phyloP scores from a whole-genome alignment of 2,888 invertebrate genomes.

The Cynaeus angustus region DNA sequence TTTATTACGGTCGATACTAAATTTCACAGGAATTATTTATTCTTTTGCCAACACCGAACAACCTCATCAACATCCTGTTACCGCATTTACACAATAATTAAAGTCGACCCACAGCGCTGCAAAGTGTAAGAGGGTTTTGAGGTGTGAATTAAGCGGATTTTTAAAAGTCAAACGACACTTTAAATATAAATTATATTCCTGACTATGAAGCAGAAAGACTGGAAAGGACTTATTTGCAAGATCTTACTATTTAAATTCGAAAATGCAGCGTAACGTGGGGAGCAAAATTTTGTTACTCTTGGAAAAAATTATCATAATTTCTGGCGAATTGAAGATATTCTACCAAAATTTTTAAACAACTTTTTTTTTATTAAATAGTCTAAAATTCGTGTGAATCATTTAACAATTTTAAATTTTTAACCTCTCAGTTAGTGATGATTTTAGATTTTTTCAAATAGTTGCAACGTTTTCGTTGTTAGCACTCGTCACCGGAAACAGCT shows the following conservation, averaged over 20 bases:
- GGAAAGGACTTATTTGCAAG: background rate
- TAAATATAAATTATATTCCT: slow-evolving; percentile 7
- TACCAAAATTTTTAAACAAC: too few species aligned
- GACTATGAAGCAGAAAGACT: background rate
- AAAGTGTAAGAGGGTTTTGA: slow-evolving; percentile 8
- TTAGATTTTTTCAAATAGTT: background rate
- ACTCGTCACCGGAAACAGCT: slow-evolving; percentile 27
- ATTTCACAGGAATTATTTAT: slow-evolving; percentile 41
- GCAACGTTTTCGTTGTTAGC: background rate
- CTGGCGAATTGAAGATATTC: too few species aligned
- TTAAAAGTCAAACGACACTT: slow-evolving; percentile 7
- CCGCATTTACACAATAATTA: slow-evolving; percentile 44
- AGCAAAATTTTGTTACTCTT: too few species aligned
- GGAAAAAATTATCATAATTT: too few species aligned
- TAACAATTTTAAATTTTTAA: too few species aligned
- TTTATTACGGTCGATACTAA: slow-evolving; percentile 44
- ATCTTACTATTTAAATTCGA: background rate
- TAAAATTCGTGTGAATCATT: too few species aligned
- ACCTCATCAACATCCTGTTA: slow-evolving; percentile 42
- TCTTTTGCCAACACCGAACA: slow-evolving; percentile 38
- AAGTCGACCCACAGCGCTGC: slow-evolving; percentile 24
- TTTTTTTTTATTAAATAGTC: too few species aligned
- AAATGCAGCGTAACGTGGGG: background rate
- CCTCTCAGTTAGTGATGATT: too few species aligned
- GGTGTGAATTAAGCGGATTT: slow-evolving; percentile 10